A percentile compares a stretch with the other conserved stretches of the same genome.
phyloP scores from a whole-genome alignment of 2,797 vertebrate species.

The Anguilla megastoma region DNA sequence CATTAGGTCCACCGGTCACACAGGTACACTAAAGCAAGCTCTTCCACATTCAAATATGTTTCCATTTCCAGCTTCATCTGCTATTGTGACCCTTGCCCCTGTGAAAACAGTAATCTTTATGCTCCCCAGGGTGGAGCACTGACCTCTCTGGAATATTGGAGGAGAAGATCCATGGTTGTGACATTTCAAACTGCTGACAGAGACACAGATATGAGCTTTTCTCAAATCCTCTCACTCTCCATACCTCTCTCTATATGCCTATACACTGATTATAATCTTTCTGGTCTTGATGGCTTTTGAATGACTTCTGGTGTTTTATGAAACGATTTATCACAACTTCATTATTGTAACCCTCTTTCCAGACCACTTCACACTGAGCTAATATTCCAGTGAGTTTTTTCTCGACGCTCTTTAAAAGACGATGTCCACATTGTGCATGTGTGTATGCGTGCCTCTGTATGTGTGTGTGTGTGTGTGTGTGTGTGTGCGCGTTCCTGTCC shows the following conservation, averaged over 20 bases:
- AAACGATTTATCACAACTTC: not conserved
- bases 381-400: not conserved
- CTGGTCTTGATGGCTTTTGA: slow-evolving; percentile 5
- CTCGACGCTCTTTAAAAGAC: not conserved
- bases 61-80: not conserved
- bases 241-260: not conserved
- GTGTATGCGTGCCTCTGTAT: not conserved
- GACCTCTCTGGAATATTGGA: not conserved
- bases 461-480: not conserved
- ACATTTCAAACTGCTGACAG: not conserved
- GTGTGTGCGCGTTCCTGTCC: not conserved
- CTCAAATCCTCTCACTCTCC: not conserved
- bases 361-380: not conserved
- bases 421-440: not conserved
- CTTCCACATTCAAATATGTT: not conserved
- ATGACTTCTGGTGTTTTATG: slow-evolving; percentile 9
- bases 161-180: not conserved
- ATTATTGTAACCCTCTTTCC: not conserved
- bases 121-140: not conserved
- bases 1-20: not conserved
- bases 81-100: not conserved
- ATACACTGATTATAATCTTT: not conserved
- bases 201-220: not conserved
- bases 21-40: not conserved
- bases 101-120: not conserved